A percentile compares a stretch with the other conserved stretches of the same genome.
These are phyloP conservation scores for Tanaodytes sp. DNA, from an alignment of 2,888 invertebrate genomes.

Conservation along the genomic window DNA sequence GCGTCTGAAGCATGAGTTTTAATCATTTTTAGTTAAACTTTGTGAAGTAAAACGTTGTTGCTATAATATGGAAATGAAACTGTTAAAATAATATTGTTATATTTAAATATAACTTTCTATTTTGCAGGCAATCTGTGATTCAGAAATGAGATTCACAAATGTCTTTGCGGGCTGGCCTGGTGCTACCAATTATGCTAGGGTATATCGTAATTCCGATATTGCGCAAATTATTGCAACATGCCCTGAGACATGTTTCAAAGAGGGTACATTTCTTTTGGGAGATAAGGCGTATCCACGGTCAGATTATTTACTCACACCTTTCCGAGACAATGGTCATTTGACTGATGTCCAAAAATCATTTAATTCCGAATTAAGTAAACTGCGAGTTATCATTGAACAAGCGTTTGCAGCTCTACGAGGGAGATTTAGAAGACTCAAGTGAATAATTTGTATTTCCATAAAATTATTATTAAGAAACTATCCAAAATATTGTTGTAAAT, in stretches of 20 bases:
- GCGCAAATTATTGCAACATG: constrained; percentile 2
- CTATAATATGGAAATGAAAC: too few relatives aligned
- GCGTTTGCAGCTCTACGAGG: not conserved
- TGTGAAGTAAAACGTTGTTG: too few relatives aligned
- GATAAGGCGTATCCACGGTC: constrained; percentile 21
- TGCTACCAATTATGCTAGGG: constrained; percentile 13
- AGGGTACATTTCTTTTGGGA: constrained; percentile 4
- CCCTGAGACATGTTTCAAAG: constrained; percentile 3
- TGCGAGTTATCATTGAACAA: constrained; percentile 12
- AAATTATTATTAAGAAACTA: constrained; percentile 2
- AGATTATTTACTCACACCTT: constrained; percentile 17
- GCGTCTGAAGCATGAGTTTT: too few relatives aligned
- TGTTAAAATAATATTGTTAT: constrained; percentile 1
- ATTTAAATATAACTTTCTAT: constrained; percentile 3
- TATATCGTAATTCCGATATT: constrained; percentile 10
- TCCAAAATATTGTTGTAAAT: not conserved
- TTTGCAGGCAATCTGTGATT: constrained; percentile 13
- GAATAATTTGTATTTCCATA: too few relatives aligned
- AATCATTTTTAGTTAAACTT: too few relatives aligned
- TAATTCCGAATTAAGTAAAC: constrained; percentile 5
- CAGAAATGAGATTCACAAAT: constrained; percentile 10
- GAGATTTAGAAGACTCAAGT: constrained; percentile 14
- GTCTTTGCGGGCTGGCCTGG: constrained; percentile 31
- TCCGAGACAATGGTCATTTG: constrained; percentile 23
- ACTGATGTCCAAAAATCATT: constrained; percentile 3